Conservation (phyloP, 2,797 vertebrate species). For the Potorous gilbertii region DNA sequence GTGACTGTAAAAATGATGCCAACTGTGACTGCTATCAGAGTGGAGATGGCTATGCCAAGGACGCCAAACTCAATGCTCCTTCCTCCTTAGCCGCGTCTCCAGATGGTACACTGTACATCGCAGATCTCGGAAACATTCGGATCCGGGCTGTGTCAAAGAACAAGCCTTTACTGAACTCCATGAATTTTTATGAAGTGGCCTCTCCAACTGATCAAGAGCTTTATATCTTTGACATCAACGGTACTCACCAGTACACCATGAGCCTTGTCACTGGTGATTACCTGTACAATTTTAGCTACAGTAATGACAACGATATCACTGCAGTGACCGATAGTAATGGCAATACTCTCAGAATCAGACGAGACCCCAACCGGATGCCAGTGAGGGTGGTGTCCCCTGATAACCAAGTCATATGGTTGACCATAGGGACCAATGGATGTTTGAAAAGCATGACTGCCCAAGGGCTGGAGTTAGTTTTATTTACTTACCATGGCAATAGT, state of each 20-base stretch:
- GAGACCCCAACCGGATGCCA: conserved; percentile 95
- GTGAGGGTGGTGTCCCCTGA: conserved; percentile 97
- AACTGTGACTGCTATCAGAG: conserved; percentile 99
- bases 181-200: conserved; percentile 94
- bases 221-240: conserved; percentile 97
- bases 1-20: conserved; percentile 98
- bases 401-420: conserved; percentile 98
- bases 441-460: conserved; percentile 96
- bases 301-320: conserved; percentile 95
- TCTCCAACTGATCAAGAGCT: conserved; percentile 96
- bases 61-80: conserved; percentile 94
- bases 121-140: conserved; percentile 97
- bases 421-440: conserved; percentile 94
- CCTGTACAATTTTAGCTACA: conserved; percentile 97
- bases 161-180: conserved; percentile 88
- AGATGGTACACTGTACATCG: conserved; percentile 95
- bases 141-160: conserved; percentile 95
- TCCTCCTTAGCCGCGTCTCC: conserved; percentile 96
- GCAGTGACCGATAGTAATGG: conserved; percentile 95
- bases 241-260: conserved; percentile 96
- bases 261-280: conserved; percentile 95
- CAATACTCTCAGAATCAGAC: conserved; percentile 94
- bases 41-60: conserved; percentile 98
- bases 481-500: conserved; percentile 98
- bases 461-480: conserved; percentile 94